phyloP scores from a whole-genome alignment of 2,113 vertebrate species.

The Mystacornis crossleyi region DNA sequence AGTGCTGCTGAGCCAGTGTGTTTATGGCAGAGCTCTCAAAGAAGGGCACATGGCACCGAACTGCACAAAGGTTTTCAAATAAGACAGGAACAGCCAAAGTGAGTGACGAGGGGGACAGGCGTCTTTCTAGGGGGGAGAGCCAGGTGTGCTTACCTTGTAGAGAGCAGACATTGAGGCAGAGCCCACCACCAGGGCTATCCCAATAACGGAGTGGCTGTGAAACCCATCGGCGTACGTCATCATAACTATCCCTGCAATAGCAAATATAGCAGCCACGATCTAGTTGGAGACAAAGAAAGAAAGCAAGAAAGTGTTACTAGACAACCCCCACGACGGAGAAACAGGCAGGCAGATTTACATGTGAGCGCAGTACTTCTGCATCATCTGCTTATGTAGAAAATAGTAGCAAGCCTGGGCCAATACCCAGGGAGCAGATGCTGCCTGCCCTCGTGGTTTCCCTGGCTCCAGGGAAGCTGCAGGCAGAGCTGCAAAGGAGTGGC shows the following conservation, averaged over 20 bases:
- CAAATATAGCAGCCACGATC: slow-evolving; percentile 97
- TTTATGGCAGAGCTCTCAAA: background rate
- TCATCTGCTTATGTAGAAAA: background rate
- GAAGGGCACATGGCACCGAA: background rate
- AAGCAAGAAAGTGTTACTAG: background rate
- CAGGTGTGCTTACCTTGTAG: slow-evolving; percentile 85
- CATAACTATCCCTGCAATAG: slow-evolving; percentile 97
- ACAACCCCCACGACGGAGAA: background rate
- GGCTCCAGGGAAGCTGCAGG: background rate
- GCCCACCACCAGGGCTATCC: slow-evolving; percentile 92
- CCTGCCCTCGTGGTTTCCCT: background rate
- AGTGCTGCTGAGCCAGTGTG: background rate
- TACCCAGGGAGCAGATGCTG: background rate
- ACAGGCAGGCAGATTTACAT: background rate
- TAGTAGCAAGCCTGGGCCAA: background rate
- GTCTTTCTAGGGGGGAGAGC: background rate
- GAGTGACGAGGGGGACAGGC: background rate
- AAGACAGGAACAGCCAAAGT: background rate
- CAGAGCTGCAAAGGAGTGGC: background rate
- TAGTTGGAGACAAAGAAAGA: slow-evolving; percentile 63
- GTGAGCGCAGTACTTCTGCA: background rate
- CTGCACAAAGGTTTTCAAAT: background rate
- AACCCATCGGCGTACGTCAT: slow-evolving; percentile 97
- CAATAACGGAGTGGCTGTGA: slow-evolving; percentile 95
- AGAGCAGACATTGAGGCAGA: slow-evolving; percentile 95